Percentiles rank a stretch among this genome's conserved stretches.
These are phyloP conservation scores for Rhopalosiphum padi DNA, from an alignment of 1,140 invertebrate species.

Conservation along the genomic window DNA sequence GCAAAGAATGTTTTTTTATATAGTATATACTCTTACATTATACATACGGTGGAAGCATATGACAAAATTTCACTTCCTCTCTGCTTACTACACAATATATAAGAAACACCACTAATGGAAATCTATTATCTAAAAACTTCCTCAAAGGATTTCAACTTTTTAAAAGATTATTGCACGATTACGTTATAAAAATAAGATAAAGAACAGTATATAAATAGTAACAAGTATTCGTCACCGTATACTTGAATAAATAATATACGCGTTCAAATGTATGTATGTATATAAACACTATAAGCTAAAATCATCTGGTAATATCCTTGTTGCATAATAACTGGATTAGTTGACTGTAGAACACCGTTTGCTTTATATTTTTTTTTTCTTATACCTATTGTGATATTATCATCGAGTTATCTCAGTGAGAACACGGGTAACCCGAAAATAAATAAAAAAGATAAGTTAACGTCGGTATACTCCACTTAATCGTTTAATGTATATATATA, in stretches of 20 bases:
- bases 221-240: neutral
- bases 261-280: neutral
- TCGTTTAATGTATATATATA: no score
- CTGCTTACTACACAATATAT: neutral
- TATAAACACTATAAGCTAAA: neutral
- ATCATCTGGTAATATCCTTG: neutral
- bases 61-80: neutral
- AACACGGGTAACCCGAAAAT: neutral
- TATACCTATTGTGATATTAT: neutral
- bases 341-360: neutral
- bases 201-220: neutral
- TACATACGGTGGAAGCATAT: neutral
- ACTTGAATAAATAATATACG: neutral
- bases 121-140: neutral
- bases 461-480: neutral
- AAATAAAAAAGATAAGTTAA: neutral
- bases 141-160: neutral
- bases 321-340: neutral
- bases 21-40: neutral
- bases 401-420: neutral
- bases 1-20: neutral
- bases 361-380: neutral
- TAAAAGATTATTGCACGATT: neutral
- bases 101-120: conserved; percentile 27
- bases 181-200: neutral